Percentiles rank a stretch among this genome's conserved stretches.
phyloP scores from a whole-genome alignment of 37 sponge, comb jelly and placozoan genomes.

The Lycopodina hypogea region DNA sequence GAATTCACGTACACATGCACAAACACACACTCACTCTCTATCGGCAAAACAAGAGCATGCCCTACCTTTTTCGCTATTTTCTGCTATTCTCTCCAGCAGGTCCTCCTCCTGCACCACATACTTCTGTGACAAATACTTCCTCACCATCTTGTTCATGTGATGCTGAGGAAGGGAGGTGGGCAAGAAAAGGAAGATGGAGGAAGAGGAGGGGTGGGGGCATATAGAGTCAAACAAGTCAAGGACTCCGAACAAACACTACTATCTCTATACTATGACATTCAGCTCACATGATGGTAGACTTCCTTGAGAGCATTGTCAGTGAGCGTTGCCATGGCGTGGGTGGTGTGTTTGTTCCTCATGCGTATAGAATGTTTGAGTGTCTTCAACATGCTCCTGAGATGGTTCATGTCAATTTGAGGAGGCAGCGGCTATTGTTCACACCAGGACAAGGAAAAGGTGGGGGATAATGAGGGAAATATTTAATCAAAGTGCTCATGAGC shows the following conservation, averaged over 20 bases:
- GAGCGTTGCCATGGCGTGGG: slow-evolving; percentile 29
- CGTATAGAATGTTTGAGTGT: slow-evolving; percentile 60
- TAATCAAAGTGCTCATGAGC: no score
- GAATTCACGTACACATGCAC: no score
- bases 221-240: no score
- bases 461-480: no score
- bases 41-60: no score
- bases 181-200: no score
- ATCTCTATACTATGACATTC: no score
- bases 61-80: slow-evolving; percentile 66
- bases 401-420: slow-evolving; percentile 57
- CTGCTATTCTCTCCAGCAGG: slow-evolving; percentile 54
- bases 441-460: no score
- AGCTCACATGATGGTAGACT: slow-evolving; percentile 56
- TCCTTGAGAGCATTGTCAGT: slow-evolving; percentile 63
- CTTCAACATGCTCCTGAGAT: slow-evolving; percentile 39
- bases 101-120: slow-evolving; percentile 58
- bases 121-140: slow-evolving; percentile 47
- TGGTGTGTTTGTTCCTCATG: slow-evolving; percentile 34
- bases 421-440: slow-evolving; percentile 70
- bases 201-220: neutral
- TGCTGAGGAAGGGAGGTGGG: slow-evolving; percentile 26
- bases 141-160: slow-evolving; percentile 65
- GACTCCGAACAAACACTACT: no score
- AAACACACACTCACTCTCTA: no score